Percentiles rank a stretch among this genome's conserved stretches.
Conservation (phyloP, 2,797 vertebrate species). For the Clarias platycephalus region DNA sequence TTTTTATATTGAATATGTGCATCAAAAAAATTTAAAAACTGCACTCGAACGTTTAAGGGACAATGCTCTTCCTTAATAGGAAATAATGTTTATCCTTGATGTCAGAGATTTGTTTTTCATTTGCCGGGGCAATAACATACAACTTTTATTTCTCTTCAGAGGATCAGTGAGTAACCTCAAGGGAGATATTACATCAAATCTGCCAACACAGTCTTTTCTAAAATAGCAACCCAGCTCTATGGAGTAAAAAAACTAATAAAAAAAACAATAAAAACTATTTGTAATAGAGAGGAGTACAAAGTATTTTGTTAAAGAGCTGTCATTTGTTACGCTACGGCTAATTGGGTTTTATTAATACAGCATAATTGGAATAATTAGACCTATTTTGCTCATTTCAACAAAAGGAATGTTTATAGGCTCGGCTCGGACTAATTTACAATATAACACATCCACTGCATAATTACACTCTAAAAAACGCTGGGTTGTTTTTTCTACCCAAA, state of each 20-base stretch:
- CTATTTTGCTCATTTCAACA: neutral
- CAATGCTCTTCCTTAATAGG: conserved; percentile 6
- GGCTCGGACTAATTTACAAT: neutral
- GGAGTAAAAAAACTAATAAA: neutral
- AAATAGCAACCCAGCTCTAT: conserved; percentile 34
- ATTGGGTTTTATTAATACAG: neutral
- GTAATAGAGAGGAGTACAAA: neutral
- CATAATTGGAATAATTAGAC: neutral
- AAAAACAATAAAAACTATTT: neutral
- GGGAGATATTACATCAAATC: conserved; percentile 7
- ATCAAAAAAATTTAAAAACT: neutral
- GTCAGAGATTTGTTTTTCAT: conserved; percentile 19
- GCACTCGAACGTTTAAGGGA: neutral
- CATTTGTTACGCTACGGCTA: neutral
- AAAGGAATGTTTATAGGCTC: neutral
- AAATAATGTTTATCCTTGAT: conserved; percentile 28
- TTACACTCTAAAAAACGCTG: too few relatives aligned
- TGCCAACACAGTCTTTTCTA: conserved; percentile 14
- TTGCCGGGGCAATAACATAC: neutral
- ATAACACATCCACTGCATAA: neutral
- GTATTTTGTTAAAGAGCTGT: too few relatives aligned
- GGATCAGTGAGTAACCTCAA: conserved; percentile 10
- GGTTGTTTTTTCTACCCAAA: too few relatives aligned
- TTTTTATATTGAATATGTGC: too few relatives aligned
- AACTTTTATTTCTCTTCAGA: conserved; percentile 25